Evolutionary conservation across 2,113 vertebrate genomes (phyloP), one percentile per base, ranked within the genome.

Genomic region (sheep (Ovis aries)): DNA sequence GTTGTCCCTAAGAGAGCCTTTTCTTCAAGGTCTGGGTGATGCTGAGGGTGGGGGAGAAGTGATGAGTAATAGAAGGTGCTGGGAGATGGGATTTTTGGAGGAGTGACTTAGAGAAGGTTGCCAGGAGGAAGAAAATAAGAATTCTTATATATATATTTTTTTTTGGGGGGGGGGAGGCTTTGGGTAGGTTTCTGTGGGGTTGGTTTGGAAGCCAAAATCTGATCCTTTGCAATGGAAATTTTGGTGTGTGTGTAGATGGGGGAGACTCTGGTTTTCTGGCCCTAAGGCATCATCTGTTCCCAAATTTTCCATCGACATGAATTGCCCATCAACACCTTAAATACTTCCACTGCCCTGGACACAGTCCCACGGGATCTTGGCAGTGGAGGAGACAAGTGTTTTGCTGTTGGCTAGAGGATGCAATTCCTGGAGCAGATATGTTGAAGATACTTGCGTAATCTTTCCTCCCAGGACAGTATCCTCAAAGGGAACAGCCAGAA

Each of bases 121-220:
- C 64, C 17, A 3, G 2, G 40, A 29, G 31, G 43, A 88, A 64
- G 48, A 27, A 31, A 52, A 80, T 59, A 33, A 15, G 67, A 77
- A 89, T 40, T 40, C n/a, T 87, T 23, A 57, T 23, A 2, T 40
- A 40, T 40, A 43, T 43, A 3, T 78, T 95, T 45, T 23, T 59
- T 59, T 16, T 36, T 36, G 36, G 36, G 16, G 0, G 1, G 64
- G 4, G 3, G 1, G 45, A n/a, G 43, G 5, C 48, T 85, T 77
- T 62, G 25, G 21, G 27, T 67, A 29, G 27, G 27, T 90, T 36
- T 64, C 78, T 40, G 45, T 10, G 48, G 17, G 16, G 33, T 25
- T 91, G 53, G 62, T 52, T 92, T 90, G 71, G 55, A 90, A 77
- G 11, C n/a, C 31, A 9, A 91, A 67, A 52, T 74, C 50, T 81